phyloP scores from a whole-genome alignment of 2,888 invertebrate species.

The Hydroisotoma schaefferi region DNA sequence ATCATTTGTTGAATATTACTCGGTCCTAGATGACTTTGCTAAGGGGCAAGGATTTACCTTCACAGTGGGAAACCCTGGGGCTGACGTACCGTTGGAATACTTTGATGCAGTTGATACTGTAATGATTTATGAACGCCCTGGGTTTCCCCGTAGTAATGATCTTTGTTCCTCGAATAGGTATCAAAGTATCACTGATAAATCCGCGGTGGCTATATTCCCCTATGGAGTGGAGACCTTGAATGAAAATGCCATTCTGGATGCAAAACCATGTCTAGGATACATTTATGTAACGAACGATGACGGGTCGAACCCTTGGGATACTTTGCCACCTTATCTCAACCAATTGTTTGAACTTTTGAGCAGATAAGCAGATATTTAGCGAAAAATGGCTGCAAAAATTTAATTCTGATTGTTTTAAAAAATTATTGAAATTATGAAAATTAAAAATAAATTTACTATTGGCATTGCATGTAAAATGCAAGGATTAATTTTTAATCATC shows the following conservation, averaged over 20 bases:
- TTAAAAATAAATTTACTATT: too few species aligned
- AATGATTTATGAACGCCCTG: constrained; percentile 33
- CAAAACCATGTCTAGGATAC: constrained; percentile 31
- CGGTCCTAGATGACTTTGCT: constrained; percentile 16
- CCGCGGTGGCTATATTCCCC: constrained; percentile 34
- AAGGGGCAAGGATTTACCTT: constrained; percentile 25
- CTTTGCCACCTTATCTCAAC: constrained; percentile 34
- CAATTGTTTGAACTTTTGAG: constrained; percentile 30
- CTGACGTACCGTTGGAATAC: constrained; percentile 21
- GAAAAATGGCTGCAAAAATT: too few species aligned
- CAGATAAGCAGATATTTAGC: too few species aligned
- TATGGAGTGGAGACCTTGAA: constrained; percentile 26
- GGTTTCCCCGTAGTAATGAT: constrained; percentile 22
- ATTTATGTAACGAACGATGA: constrained; percentile 41
- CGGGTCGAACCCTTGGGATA: constrained; percentile 41
- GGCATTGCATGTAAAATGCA: too few species aligned
- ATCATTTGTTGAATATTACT: constrained; percentile 22
- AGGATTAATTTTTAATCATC: too few species aligned
- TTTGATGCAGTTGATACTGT: constrained; percentile 39
- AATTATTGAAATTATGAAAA: too few species aligned
- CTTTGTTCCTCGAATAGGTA: constrained; percentile 20
- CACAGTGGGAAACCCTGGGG: constrained; percentile 45
- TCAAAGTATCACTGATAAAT: constrained; percentile 14
- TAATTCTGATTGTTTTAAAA: too few species aligned
- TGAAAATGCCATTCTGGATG: constrained; percentile 10